Evolutionary conservation across 2,797 vertebrate species (phyloP), one percentile per base, ranked within the genome.

Genomic region (Silurus aristotelis): DNA sequence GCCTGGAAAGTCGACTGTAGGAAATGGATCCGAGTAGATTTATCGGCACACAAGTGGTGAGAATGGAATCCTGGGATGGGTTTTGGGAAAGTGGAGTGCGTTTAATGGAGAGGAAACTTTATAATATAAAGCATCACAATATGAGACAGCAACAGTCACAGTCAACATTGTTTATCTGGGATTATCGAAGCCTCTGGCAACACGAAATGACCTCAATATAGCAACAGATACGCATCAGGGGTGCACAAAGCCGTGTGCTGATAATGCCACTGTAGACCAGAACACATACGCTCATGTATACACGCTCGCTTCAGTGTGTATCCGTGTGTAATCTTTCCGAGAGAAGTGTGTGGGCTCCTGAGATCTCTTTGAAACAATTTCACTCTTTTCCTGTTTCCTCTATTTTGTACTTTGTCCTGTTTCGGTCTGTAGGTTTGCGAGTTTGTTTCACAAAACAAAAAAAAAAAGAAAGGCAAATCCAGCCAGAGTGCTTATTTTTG

Each of bases 171-270:
- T 95, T 94, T 94, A 92, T 92, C 89, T 91, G 85, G 93, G 93
- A 93, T 95, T 95, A 94, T 90, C 83, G 87, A 89, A 92, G 91
- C 92, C 87, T 90, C 90, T 89, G 91, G 92, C 87, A 84, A 64
- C 84, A 88, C 91, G 91, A 85, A 91, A 90, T 91, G 92, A 94
- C 94, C 94, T 91, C 93, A 94, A 94, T 95, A 95, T 94, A 89
- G 91, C 84, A 81, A 81, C 85, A 91, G 93, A 95, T 95, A 93
- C 91, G 90, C 92, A 95, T 95, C 94, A 83, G 89, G 83, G 88
- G 80, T 85, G 90, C 86, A 86, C 91, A 25, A 93, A 94, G 90
- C 92, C 88, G 90, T 84, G 89, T 91, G 90, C 91, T 92, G 89
- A 91, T 89, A 87, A 88, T 63, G 83, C 78, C 77, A 93, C 91